A percentile compares a stretch with the other conserved stretches of the same genome.
Conservation (phyloP, 1,140 invertebrate genomes). For the Platorchestia sp. region DNA sequence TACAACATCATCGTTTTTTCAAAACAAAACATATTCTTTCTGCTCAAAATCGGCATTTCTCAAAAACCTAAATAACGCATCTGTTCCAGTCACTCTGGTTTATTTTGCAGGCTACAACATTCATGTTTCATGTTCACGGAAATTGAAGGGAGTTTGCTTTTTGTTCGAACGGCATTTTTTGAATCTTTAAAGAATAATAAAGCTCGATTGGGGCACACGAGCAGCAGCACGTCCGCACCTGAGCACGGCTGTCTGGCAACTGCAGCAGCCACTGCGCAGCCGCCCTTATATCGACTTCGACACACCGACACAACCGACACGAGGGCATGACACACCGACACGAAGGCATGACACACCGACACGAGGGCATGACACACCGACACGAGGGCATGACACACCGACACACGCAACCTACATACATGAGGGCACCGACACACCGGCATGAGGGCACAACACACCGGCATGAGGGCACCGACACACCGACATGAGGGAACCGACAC, state of each 20-base stretch:
- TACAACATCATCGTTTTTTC: slow-evolving; percentile 13
- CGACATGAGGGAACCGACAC: background rate
- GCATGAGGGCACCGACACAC: background rate
- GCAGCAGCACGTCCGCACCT: background rate
- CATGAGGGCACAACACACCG: background rate
- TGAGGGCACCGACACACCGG: background rate
- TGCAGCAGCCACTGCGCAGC: slow-evolving; percentile 15
- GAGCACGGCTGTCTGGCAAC: background rate
- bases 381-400: background rate
- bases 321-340: background rate
- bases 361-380: background rate
- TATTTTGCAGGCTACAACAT: background rate
- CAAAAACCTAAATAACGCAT: background rate
- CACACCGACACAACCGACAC: background rate
- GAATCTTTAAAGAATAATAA: background rate
- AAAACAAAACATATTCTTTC: background rate
- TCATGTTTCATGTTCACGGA: background rate
- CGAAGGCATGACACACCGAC: background rate
- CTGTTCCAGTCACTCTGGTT: background rate
- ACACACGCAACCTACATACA: background rate
- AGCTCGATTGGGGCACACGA: background rate
- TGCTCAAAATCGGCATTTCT: background rate
- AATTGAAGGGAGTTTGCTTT: background rate
- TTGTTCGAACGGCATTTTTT: background rate
- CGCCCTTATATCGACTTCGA: slow-evolving; percentile 2